Evolutionary conservation across 2,888 invertebrate species (phyloP), one percentile per base, ranked within the genome.

Genomic region (Criorhina ranunculi): DNA sequence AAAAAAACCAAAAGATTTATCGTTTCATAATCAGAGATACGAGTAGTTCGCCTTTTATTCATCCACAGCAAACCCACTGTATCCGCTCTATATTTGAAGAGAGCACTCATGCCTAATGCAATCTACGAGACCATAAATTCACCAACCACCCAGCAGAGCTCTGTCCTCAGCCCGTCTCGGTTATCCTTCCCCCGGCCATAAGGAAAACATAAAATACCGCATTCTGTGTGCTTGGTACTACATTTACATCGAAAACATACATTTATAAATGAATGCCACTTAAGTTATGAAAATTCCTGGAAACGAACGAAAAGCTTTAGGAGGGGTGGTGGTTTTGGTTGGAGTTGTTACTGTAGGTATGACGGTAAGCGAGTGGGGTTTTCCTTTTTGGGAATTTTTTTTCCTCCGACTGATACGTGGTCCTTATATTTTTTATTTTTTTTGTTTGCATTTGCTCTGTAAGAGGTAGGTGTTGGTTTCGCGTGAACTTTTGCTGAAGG

Each of bases 261-360:
- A 86, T 81, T 81, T 86, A 49, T 81, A 86, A 81, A 77, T 86
- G 76, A 77, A 86, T 81, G 75, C 86, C 86, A 86, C 86, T 86
- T 86, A 86, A 72, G 86, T 86, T 86, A 86, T 86, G 86, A 86
- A 86, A 85, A 86, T 86, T 86, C 81, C 67, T 81, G 72, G 77
- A 62, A 81, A 77, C 59, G 80, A 85, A 78, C 31, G 24, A 24
- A 24, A 66, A 49, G 67, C 76, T 62, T 37, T 5, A 53, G 53
- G 62, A 17, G 62, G 24, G 53, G 62, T 17, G 62, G 24, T 29
- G 24, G 15, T 12, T 17, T 42, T 31, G 17, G 9, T 42, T 17
- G 8, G 44, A 55, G 44, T 49, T 59, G 64, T 57, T 57, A 59
- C 76, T 57, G 62, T 31, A 8, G 4, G 44, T 24, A 17, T 49